Conservation (phyloP, 2,113 vertebrate species). For the Ancistrus triradiatus region DNA sequence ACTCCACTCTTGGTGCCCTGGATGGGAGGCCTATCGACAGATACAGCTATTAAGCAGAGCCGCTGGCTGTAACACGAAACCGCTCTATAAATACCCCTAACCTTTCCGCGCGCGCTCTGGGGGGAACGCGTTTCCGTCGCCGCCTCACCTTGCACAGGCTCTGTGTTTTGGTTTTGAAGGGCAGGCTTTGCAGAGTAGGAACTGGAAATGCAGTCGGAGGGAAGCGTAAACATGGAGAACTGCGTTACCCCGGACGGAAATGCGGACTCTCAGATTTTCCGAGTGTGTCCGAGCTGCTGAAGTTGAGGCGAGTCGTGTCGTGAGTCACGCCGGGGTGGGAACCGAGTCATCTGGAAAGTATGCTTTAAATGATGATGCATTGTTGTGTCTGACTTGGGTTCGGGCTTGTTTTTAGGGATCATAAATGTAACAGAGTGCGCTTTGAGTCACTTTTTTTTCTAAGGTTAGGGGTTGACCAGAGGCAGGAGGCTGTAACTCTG, state of each 20-base stretch:
- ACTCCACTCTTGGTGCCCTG: no score
- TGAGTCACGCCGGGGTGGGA: constrained; percentile 8
- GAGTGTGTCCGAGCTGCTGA: constrained; percentile 45
- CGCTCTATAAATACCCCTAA: constrained; percentile 73
- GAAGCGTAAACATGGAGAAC: constrained; percentile 33
- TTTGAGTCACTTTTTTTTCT: no score
- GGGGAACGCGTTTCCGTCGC: constrained; percentile 1
- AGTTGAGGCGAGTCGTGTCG: constrained; percentile 41
- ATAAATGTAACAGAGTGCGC: no score
- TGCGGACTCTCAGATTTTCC: constrained; percentile 44
- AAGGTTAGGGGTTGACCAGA: no score
- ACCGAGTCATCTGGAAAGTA: constrained; percentile 26
- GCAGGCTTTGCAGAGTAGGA: background rate
- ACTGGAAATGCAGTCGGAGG: constrained; percentile 51
- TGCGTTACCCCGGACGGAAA: constrained; percentile 44
- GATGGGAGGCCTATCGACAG: constrained; percentile 12
- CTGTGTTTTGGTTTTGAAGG: constrained; percentile 17
- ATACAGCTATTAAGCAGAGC: constrained; percentile 65
- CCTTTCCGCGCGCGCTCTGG: constrained; percentile 58
- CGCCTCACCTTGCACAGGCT: constrained; percentile 28
- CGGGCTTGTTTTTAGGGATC: no score
- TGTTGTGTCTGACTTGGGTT: no score
- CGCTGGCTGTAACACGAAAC: constrained; percentile 68
- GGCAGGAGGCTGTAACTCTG: no score
- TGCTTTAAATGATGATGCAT: no score